Evolutionary conservation across 1,140 invertebrate genomes (phyloP).

Genomic region (Geopemphigus sp.): DNA sequence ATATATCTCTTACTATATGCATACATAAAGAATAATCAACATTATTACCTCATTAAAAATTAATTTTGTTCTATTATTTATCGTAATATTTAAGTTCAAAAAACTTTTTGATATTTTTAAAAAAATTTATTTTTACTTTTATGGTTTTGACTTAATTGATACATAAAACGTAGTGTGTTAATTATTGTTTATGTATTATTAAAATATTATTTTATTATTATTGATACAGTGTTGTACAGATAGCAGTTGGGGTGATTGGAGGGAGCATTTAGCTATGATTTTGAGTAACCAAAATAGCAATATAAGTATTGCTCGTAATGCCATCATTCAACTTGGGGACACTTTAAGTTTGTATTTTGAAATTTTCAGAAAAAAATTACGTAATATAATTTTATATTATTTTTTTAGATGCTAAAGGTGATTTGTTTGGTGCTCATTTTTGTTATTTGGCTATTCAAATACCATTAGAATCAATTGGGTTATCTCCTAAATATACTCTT

Average conservation of each 20-base stretch:
- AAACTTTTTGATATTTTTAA: too few relatives aligned
- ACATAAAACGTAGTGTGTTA: too few relatives aligned
- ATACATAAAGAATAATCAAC: too few relatives aligned
- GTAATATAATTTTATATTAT: slow-evolving; percentile 3
- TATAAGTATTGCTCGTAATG: slow-evolving; percentile 77
- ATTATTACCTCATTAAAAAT: too few relatives aligned
- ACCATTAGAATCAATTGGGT: slow-evolving; percentile 66
- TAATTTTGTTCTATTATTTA: too few relatives aligned
- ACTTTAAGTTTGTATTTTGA: slow-evolving; percentile 58
- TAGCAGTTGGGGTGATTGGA: slow-evolving; percentile 91
- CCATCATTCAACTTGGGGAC: slow-evolving; percentile 75
- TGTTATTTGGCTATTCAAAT: slow-evolving; percentile 88
- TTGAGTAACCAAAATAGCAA: slow-evolving; percentile 80
- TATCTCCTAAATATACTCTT: slow-evolving; percentile 71
- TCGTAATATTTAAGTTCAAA: too few relatives aligned
- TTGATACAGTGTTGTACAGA: slow-evolving; percentile 69
- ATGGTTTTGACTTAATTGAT: too few relatives aligned
- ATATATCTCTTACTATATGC: too few relatives aligned
- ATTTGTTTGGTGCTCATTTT: slow-evolving; percentile 85
- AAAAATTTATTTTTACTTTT: too few relatives aligned
- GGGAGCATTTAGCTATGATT: slow-evolving; percentile 91
- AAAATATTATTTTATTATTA: too few relatives aligned
- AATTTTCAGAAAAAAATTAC: neutral
- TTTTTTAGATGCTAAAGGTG: slow-evolving; percentile 63
- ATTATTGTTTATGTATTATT: too few relatives aligned